Percentiles rank a stretch among this genome's conserved stretches.
Evolutionary conservation across 2,888 invertebrate species (phyloP).

Genomic region (Pyrrhia umbra): DNA sequence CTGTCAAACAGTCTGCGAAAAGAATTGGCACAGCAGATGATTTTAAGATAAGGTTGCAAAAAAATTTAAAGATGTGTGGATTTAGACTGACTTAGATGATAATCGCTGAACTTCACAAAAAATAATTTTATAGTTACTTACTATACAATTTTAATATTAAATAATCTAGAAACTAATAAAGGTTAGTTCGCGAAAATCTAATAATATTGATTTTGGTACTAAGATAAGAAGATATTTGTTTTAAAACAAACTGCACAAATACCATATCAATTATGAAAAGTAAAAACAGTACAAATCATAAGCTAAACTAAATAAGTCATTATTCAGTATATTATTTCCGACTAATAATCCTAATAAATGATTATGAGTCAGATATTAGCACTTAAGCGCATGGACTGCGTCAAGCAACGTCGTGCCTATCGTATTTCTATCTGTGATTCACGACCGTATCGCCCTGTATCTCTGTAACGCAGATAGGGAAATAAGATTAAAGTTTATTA

Average conservation of each 20-base stretch:
- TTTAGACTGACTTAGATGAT: constrained; percentile 2
- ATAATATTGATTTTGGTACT: no score
- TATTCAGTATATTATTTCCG: constrained; percentile 18
- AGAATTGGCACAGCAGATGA: constrained; percentile 29
- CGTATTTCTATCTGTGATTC: constrained; percentile 49
- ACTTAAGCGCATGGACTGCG: constrained; percentile 30
- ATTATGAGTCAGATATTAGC: constrained; percentile 46
- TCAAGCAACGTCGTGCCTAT: constrained; percentile 26
- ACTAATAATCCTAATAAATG: constrained; percentile 35
- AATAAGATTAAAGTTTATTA: constrained; percentile 11
- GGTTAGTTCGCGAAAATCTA: no score
- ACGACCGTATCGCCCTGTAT: constrained; percentile 24
- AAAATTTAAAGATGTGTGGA: constrained; percentile 5
- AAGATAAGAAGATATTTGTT: no score
- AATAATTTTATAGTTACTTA: no score
- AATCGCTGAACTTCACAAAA: no score
- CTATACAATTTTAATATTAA: no score
- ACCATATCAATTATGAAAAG: no score
- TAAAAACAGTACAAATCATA: no score
- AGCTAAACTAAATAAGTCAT: constrained; percentile 8
- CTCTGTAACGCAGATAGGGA: not conserved
- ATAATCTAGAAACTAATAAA: no score
- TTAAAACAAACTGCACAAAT: not conserved
- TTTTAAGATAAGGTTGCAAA: constrained; percentile 22
- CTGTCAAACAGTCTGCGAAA: constrained; percentile 45